These are phyloP conservation scores for Mirounga angustirostris DNA, from an alignment of 2,113 vertebrate species.

Conservation along the genomic window DNA sequence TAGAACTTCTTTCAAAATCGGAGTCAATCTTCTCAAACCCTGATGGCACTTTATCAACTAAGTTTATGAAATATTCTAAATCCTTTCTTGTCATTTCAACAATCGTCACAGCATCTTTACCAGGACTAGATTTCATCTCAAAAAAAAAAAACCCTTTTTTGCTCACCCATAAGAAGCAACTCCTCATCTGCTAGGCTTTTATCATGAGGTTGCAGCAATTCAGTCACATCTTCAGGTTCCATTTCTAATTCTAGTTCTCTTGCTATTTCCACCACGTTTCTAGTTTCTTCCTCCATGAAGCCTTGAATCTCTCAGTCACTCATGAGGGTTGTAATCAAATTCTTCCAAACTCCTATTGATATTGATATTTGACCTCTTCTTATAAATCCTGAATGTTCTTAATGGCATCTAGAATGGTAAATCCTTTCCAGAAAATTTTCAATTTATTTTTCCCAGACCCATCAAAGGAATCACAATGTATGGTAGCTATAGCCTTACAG, in stretches of 20 bases:
- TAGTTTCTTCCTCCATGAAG: neutral
- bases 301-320: neutral
- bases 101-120: neutral
- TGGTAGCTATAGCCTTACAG: neutral
- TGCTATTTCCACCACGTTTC: neutral
- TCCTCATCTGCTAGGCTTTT: neutral
- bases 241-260: neutral
- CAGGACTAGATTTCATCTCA: neutral
- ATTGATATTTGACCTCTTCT: neutral
- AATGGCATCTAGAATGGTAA: neutral
- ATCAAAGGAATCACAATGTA: neutral
- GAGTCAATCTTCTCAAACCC: neutral
- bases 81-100: neutral
- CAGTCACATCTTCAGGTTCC: neutral
- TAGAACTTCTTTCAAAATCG: neutral
- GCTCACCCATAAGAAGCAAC: neutral
- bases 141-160: neutral
- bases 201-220: neutral
- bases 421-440: neutral
- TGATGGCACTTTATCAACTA: neutral
- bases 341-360: neutral
- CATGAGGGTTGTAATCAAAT: neutral
- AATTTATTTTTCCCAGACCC: neutral
- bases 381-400: neutral
- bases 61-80: neutral